Evolutionary conservation across 2,113 vertebrate genomes (phyloP), one percentile per base, ranked within the genome.

Genomic region (Zingel zingel): DNA sequence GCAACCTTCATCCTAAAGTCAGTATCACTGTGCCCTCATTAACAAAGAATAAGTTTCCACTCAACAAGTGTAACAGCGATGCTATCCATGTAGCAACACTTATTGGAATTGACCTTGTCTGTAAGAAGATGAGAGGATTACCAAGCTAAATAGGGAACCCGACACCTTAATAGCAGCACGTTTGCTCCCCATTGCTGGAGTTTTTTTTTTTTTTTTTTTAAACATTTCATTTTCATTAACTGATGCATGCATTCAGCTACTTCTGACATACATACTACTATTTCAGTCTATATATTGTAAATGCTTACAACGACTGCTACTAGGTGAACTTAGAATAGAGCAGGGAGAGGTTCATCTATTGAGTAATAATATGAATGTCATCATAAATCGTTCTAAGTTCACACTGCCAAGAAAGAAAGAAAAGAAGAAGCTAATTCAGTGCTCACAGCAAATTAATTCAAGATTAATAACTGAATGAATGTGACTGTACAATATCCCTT

Each of bases 281-380:
- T 57, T 77, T 53, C 64, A 45, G 11, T 53, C 33, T 3, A 33
- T 27, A 25, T n/a, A 27, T 45, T 71, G 15, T 25, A 16, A 67
- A 74, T 75, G 12, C 62, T 83, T 19, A 50, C 45, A 45, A n/a
- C 27, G 76, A 8, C 48, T 58, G 9, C 80, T 54, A 84, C 27
- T 51, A 57, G 53, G 64, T 77, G 72, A 85, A 84, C 25, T 79
- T 82, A 89, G 86, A 86, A 85, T 81, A 81, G 64, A 51, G 56
- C 74, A 70, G 23, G 39, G 23, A 86, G 74, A 85, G 75, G 82
- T 85, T 87, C 79, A 86, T 88, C 73, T 83, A 59, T 81, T 84
- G 23, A 77, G 63, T 74, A 82, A 82, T 82, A 62, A 75, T 50
- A 51, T 47, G 54, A 83, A 74, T 81, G 83, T 86, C 75, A 77